These are phyloP conservation scores for Malacosoma neustria DNA, from an alignment of 2,888 invertebrate species.

Conservation along the genomic window DNA sequence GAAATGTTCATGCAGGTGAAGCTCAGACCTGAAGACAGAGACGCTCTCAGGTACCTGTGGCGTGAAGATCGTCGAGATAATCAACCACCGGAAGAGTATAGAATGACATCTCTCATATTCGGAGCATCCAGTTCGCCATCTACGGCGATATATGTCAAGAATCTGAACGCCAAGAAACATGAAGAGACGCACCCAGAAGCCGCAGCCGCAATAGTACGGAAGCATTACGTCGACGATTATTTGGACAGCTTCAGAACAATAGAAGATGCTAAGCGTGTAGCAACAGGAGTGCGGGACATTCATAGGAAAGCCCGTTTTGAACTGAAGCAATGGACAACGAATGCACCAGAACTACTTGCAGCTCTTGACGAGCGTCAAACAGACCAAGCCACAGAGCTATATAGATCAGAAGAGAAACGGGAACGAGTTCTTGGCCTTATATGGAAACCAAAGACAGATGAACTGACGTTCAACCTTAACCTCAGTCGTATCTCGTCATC, in stretches of 20 bases:
- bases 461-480: neutral
- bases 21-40: constrained; percentile 19
- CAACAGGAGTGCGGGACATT: neutral
- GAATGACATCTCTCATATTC: constrained; percentile 21
- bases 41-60: constrained; percentile 24
- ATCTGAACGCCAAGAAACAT: neutral
- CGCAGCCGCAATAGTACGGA: neutral
- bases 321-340: too few species aligned
- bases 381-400: neutral
- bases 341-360: neutral
- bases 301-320: neutral
- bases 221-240: neutral
- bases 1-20: constrained; percentile 21
- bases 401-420: neutral
- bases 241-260: neutral
- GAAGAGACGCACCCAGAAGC: constrained; percentile 1
- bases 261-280: neutral
- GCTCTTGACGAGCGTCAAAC: neutral
- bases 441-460: neutral
- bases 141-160: neutral
- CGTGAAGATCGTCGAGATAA: constrained; percentile 10
- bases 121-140: constrained; percentile 3
- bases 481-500: too few species aligned
- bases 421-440: neutral
- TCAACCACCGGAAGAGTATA: constrained; percentile 8